Percentiles rank a stretch among this genome's conserved stretches.
Conservation (phyloP, 2,113 vertebrate species). For the Chroicocephalus ridibundus region DNA sequence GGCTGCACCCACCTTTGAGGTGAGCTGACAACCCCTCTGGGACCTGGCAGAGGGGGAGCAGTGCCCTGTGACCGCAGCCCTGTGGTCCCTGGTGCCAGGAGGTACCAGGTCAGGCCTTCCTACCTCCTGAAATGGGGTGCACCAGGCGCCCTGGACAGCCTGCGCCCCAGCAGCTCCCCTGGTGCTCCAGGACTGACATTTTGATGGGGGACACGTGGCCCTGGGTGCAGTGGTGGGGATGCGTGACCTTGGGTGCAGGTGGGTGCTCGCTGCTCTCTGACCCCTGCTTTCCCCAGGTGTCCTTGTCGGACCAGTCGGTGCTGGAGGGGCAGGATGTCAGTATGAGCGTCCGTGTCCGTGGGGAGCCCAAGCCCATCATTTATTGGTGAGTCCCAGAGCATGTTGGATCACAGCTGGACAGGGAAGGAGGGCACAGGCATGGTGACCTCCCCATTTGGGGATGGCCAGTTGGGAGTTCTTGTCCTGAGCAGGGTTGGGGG, state of each 20-base stretch:
- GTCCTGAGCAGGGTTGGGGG: background rate
- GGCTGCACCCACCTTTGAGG: constrained; percentile 91
- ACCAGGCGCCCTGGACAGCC: background rate
- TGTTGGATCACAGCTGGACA: background rate
- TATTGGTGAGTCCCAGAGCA: constrained; percentile 86
- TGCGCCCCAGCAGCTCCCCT: background rate
- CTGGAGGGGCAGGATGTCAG: constrained; percentile 92
- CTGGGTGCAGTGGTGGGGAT: background rate
- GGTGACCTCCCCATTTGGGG: background rate
- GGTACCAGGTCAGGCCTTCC: background rate
- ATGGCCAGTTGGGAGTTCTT: background rate
- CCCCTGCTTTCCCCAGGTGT: constrained; percentile 71
- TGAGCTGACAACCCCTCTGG: constrained; percentile 28
- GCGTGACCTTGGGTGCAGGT: background rate
- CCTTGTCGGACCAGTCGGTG: constrained; percentile 86
- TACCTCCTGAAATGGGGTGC: background rate
- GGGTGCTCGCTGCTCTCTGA: background rate
- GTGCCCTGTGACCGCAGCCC: background rate
- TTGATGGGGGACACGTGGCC: background rate
- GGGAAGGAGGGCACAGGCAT: background rate
- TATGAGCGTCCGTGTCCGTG: constrained; percentile 86
- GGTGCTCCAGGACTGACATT: background rate
- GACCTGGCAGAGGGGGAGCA: background rate
- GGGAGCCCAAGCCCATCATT: constrained; percentile 95
- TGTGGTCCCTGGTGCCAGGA: background rate